Evolutionary conservation across 2,113 vertebrate genomes (phyloP), one percentile per base, ranked within the genome.

Genomic region (Euleptes europaea): DNA sequence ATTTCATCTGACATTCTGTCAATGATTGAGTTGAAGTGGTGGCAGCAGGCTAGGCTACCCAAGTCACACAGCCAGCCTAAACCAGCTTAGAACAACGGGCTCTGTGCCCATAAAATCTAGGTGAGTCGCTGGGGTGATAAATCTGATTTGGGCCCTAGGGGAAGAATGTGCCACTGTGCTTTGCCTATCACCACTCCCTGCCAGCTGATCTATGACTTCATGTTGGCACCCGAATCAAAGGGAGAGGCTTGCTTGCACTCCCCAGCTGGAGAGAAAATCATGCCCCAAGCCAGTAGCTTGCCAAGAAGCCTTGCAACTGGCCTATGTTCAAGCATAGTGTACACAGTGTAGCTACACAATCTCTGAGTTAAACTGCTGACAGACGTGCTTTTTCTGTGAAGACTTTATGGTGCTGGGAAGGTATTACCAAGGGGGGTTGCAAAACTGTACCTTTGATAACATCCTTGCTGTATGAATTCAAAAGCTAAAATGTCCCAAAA

Each of bases 151-250:
- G 83, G 73, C 87, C 84, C 65, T 2, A 3, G 57, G 79, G 84
- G 14, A 63, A 35, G 67, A 10, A 12, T 82, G 83, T 67, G 85
- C 70, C 90, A 86, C 88, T 93, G 91, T 83, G 33, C 78, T 87
- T 86, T 93, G 70, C 76, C 77, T 87, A 88, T 88, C 60, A 0
- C 85, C 84, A 67, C 85, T 90, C 77, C 75, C 88, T 89, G 90
- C 92, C 94, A 94, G 94, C 91, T 60, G 92, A 92, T 92, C 92
- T 92, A 91, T 90, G 92, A 93, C 91, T 94, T 92, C 75, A 89
- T 0, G 2, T 7, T 94, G 92, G 93, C 94, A 90, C 89, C 91
- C 85, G 84, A 82, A 89, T 88, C 91, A 85, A 85, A 93, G 89
- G 80, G 86, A 92, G 86, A 87, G 89, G 75, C 89, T 84, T n/a